Base-by-base conservation (phyloP, 2,888 invertebrate genomes). In the Sclerodermus sp. region DNA sequence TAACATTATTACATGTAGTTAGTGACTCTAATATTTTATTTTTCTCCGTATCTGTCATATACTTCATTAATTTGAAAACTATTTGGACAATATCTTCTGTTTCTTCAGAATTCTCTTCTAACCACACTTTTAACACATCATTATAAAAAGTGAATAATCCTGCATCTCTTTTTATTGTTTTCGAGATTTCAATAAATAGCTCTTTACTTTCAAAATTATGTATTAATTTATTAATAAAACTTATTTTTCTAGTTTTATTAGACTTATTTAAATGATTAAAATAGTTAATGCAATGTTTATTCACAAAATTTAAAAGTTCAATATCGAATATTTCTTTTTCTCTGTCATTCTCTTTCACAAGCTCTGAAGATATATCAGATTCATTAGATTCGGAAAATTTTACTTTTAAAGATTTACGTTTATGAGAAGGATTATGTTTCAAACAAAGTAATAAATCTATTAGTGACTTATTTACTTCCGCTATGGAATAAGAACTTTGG, bases 31-130 rank as follows among this genome's bases (percentile, higher is more conserved):
- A 79, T 52, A 87, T 78, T 1, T 73, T 73, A 18, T 82, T 76
- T 64, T 85, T 85, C 44, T 86, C 83, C 2, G 56, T 42, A 31
- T 82, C 79, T 16, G 76, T 71, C 59, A 88, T 70, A 57, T 85
- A 82, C 30, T 79, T 79, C 51, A 87, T 68, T 42, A 87, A 67
- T 49, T 84, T 79, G 71, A 90, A 89, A 41, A 86, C 78, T 10
- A 90, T 77, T 64, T 87, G 84, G 1, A 88, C 78, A 1, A 87
- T 77, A 30, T 81, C 70, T 55, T 82, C 82, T 34, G 82, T 81
- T 15, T 82, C 78, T 60, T 83, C 81, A 0, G 79, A 71, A 42
- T 82, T 81, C 0, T 79, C 78, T 0, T 76, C 60, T 44, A 87
- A 73, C 85, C 87, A 86, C 0, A 57, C 62, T 16, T 73, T 70